phyloP scores from a whole-genome alignment of 2,797 vertebrate species.

The Danio albolineatus region DNA sequence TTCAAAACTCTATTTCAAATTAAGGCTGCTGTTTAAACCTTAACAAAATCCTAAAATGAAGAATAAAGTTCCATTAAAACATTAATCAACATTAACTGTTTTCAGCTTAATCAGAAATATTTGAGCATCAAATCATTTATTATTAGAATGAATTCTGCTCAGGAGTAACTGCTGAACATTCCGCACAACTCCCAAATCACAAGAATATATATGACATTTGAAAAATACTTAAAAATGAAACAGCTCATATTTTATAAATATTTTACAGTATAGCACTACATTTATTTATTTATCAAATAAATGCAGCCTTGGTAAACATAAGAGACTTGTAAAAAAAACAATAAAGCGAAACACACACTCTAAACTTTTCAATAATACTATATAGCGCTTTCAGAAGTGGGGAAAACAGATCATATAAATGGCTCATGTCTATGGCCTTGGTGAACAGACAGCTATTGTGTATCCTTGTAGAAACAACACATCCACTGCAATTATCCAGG shows the following conservation, averaged over 20 bases:
- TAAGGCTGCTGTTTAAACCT: too few relatives aligned
- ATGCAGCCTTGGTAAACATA: neutral
- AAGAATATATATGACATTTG: too few relatives aligned
- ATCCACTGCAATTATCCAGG: constrained; percentile 39
- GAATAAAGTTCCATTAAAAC: too few relatives aligned
- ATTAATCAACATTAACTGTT: too few relatives aligned
- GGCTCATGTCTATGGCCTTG: constrained; percentile 14
- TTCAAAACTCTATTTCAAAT: too few relatives aligned
- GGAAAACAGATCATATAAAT: constrained; percentile 14
- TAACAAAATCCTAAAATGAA: too few relatives aligned
- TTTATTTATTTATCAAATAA: too few relatives aligned
- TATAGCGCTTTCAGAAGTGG: neutral
- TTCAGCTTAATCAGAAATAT: too few relatives aligned
- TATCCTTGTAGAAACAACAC: constrained; percentile 30
- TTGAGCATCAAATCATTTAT: too few relatives aligned
- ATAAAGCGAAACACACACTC: neutral
- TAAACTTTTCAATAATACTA: neutral
- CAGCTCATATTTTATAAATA: neutral
- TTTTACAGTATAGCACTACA: neutral
- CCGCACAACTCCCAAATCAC: too few relatives aligned
- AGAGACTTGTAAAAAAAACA: neutral
- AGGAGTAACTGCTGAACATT: too few relatives aligned
- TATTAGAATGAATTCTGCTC: too few relatives aligned
- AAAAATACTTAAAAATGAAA: neutral
- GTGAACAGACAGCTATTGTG: constrained; percentile 10